Evolutionary conservation across 2,797 vertebrate genomes (phyloP), one percentile per base, ranked within the genome.

Genomic region (Botia kubotai): DNA sequence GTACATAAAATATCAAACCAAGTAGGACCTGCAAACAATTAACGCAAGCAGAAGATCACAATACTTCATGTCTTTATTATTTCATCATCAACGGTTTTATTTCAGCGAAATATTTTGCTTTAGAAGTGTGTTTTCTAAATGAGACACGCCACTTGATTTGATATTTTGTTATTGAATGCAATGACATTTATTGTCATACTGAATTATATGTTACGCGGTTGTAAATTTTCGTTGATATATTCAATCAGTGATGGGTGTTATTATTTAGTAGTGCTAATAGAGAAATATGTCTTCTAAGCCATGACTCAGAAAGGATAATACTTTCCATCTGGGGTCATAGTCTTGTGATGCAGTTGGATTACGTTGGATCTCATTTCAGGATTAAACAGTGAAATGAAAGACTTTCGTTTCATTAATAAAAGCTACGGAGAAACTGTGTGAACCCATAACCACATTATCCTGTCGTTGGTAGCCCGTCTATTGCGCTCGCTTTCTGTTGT

Each of bases 331-430:
- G 19, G 66, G 50, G 33, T 29, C 58, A 46, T 6, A 33, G 21
- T 33, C 11, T 50, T 65, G 58, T 33, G 58, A 62, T 75, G 63
- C 39, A 36, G 60, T 13, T 66, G n/a, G 23, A 75, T 75, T 63
- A 75, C 50, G 55, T 26, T 26, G 21, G 74, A 55, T 53, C 26
- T 55, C 17, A 66, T 75, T 66, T 65, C 26, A 60, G 23, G 12
- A 14, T 60, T 26, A 60, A 60, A 26, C 10, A 13, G 10, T 53
- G 46, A 62, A 48, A 62, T 62, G 48, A 43, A n/a, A 21, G 36
- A 12, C 8, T 2, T 36, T 75, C 5, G 26, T 14, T 63, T 52
- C 73, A 21, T 75, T 52, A 52, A 75, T 53, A 21, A 75, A 75
- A 36, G 62, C 13, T 14, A 16, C 0, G 6, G 26, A 65, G 11